Base-by-base conservation (phyloP, 2,797 vertebrate species). In the Rhodeus uyekii region DNA sequence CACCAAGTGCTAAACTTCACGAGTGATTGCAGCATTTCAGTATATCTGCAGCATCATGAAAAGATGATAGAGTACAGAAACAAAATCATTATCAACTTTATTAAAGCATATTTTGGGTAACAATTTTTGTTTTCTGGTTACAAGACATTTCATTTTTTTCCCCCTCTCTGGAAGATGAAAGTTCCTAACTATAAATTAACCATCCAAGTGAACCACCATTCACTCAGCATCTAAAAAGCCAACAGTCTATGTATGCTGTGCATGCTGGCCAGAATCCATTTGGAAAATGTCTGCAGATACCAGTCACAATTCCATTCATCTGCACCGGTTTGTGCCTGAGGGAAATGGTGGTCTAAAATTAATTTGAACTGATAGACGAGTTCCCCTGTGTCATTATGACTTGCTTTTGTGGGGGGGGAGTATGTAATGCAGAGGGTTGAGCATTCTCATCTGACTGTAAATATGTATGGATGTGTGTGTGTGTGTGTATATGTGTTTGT, bases 401-500 rank as follows among this genome's bases (percentile, higher is more conserved):
- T 76, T 72, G 84, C 65, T 81, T 86, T 79, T 78, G 80, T 69
- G 69, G 74, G 77, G 80, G n/a, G 73, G 81, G 69, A 84, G 82
- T 88, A 87, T 78, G 88, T 87, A 89, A 90, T 93, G 90, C 93
- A 94, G 93, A 92, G 93, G 90, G 89, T 88, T 88, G 90, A 92
- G 92, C 91, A 92, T 87, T 90, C 90, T 92, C 91, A 92, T 94
- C 91, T 90, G 90, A 91, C 83, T 94, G 94, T 94, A 94, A 91
- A 94, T 94, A 92, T 92, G 93, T 94, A 93, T 92, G 93, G 89
- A 90, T 93, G 86, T 87, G 84, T 94, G 93, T 92, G 91, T 92
- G 91, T 93, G 92, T 94, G 93, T 94, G 93, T 92, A 91, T 92
- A 91, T 93, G 92, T 94, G 93, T 95, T 87, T 92, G 93, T 95